Evolutionary conservation across 2,797 vertebrate genomes (phyloP), one percentile per base, ranked within the genome.

Genomic region (Syngnathus rostellatus): DNA sequence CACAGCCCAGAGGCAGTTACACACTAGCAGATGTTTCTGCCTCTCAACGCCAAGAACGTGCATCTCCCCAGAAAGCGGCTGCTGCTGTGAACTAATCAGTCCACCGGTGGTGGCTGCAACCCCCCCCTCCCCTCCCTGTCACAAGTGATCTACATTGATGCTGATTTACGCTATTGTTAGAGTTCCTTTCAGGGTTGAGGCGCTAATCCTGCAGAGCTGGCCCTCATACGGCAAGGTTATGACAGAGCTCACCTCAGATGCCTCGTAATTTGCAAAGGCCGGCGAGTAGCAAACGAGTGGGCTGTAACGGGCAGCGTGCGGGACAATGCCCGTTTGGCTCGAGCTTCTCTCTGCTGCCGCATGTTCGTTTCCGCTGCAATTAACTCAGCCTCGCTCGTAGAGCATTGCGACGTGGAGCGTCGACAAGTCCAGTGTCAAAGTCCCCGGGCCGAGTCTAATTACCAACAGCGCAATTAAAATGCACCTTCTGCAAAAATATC

Each of bases 381-480:
- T 82, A 78, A 84, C 85, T 85, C 69, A 80, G 72, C 61, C 72
- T 77, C 54, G 75, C 77, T 79, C 80, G 81, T 75, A 59, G 73
- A 77, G 81, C 71, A 55, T 60, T 11, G 40, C 48, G n/a, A 64
- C 62, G 74, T 21, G 21, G 48, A 72, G 69, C 68, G 69, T 51
- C 45, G 58, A 64, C 64, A 14, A 60, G 70, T 71, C 63, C 31
- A 60, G 65, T 62, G 70, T 72, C 76, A 75, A 74, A 83, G 76
- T 81, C 73, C 3, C 46, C 65, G 67, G 70, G 70, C 69, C 71
- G 65, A 71, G 76, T 73, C 84, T 80, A 87, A 86, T 87, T 84
- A 84, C 77, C 74, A 57, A 67, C 59, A 68, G 63, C 82, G 78
- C 85, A 85, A 87, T 86, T 86, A 83, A 61, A 58, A 65, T 70